phyloP scores from a whole-genome alignment of 2,113 vertebrate species.

The Dolichotis patagonum region DNA sequence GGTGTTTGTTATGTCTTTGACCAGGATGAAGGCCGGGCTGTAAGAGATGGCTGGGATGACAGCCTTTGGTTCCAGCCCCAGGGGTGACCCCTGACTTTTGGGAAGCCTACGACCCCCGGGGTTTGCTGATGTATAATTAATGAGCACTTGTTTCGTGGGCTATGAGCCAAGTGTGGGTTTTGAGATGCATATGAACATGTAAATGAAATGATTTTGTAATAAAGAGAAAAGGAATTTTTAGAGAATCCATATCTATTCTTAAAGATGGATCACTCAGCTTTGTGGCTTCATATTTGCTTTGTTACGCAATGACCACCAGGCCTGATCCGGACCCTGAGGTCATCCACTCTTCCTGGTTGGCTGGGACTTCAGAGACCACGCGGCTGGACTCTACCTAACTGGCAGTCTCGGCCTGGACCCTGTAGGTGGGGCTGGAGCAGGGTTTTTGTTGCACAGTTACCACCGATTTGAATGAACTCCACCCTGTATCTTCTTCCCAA shows the following conservation, averaged over 20 bases:
- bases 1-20: not conserved
- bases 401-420: not conserved
- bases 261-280: not conserved
- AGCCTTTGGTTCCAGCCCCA: not conserved
- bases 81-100: rapidly evolving
- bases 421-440: not conserved
- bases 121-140: not conserved
- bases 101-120: not conserved
- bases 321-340: not conserved
- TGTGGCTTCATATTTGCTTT: not conserved
- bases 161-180: not conserved
- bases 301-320: not conserved
- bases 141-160: not conserved
- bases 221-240: not conserved
- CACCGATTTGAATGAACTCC: not conserved
- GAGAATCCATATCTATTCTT: not conserved
- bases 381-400: not conserved
- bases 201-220: slow-evolving; percentile 19
- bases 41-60: not conserved
- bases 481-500: not conserved
- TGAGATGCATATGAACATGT: not conserved
- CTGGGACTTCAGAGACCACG: not conserved
- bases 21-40: not conserved
- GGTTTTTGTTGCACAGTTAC: not conserved
- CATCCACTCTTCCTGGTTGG: not conserved